Conservation (phyloP, 2,113 vertebrate species). For the Xenotilapia caudafasciata region DNA sequence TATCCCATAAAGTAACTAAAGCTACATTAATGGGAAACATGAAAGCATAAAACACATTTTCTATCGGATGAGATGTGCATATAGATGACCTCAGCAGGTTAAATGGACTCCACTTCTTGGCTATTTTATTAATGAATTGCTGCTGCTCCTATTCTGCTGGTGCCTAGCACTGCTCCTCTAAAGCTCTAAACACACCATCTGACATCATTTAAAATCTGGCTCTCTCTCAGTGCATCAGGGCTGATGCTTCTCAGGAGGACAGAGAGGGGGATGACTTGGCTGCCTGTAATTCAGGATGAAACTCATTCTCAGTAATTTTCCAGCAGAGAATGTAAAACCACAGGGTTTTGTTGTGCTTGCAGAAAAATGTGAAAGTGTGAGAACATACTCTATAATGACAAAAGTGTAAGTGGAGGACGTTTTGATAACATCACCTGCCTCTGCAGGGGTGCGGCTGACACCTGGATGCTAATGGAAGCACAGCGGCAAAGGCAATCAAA, state of each 20-base stretch:
- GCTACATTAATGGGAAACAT: not conserved
- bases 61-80: not conserved
- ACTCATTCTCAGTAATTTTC: not conserved
- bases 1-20: not conserved
- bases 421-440: not conserved
- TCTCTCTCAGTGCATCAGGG: not conserved
- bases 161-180: not conserved
- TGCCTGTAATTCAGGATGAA: not conserved
- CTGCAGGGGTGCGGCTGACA: not conserved
- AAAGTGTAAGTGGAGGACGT: not conserved
- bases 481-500: constrained; percentile 9
- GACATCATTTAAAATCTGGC: not conserved
- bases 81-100: not conserved
- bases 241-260: not conserved
- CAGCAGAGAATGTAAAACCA: not conserved
- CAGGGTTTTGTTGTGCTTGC: not conserved
- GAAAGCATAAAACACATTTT: not conserved
- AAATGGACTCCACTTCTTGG: not conserved
- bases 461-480: constrained; percentile 10
- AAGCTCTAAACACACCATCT: not conserved
- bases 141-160: not conserved
- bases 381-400: constrained; percentile 10
- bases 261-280: not conserved
- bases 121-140: constrained; percentile 12
- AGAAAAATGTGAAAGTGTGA: not conserved